These are phyloP conservation scores for Nasonia vitripennis DNA, from an alignment of 1,140 invertebrate genomes.

Conservation along the genomic window DNA sequence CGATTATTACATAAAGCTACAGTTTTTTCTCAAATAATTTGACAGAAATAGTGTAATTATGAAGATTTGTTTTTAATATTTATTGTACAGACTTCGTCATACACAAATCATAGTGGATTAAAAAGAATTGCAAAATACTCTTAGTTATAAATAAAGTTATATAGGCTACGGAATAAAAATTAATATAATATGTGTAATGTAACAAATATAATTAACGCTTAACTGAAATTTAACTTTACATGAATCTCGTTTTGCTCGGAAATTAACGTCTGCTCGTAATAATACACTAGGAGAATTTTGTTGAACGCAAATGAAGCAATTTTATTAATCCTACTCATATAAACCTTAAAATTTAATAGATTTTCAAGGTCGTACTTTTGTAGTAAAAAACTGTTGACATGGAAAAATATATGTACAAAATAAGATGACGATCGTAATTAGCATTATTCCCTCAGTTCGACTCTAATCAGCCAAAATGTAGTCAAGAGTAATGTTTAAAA, in stretches of 20 bases:
- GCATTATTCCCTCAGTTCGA: conserved; percentile 36
- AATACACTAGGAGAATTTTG: conserved; percentile 37
- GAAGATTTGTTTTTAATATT: conserved; percentile 18
- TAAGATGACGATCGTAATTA: conserved; percentile 39
- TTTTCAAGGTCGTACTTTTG: conserved; percentile 23
- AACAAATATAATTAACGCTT: conserved; percentile 43
- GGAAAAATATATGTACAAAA: conserved; percentile 45
- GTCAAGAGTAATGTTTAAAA: conserved; percentile 37
- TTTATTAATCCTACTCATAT: conserved; percentile 9
- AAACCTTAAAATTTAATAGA: conserved; percentile 30
- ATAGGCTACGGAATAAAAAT: conserved; percentile 29
- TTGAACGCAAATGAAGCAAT: conserved; percentile 27
- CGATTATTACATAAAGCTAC: no score
- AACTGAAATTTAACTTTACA: conserved; percentile 45
- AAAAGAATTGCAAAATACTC: conserved; percentile 46
- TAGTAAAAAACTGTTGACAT: conserved; percentile 25
- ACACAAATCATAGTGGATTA: conserved; percentile 39
- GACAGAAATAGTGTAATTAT: neutral
- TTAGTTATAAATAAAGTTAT: conserved; percentile 46
- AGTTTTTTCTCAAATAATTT: neutral
- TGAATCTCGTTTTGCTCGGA: conserved; percentile 9
- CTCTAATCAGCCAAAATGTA: conserved; percentile 32
- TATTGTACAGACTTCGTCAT: conserved; percentile 54
- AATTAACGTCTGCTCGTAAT: conserved; percentile 6
- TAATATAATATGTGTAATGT: conserved; percentile 38